phyloP scores from a whole-genome alignment of 2,113 vertebrate genomes.

The Connochaetes taurinus region DNA sequence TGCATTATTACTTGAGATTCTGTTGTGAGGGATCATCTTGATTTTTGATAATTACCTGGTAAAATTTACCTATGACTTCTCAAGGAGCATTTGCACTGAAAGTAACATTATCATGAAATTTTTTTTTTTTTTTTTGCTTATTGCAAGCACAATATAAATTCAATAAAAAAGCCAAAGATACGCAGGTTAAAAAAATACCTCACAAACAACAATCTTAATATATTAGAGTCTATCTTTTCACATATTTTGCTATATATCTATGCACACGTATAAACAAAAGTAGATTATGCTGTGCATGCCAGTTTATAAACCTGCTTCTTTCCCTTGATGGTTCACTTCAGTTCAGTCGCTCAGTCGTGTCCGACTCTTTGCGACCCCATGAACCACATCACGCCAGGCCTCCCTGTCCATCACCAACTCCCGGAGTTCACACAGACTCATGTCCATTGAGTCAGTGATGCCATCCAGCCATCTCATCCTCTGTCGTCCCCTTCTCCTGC shows the following conservation, averaged over 20 bases:
- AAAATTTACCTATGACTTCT: neutral
- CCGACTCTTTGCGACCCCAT: fast-evolving
- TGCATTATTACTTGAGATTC: neutral
- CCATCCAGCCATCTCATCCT: neutral
- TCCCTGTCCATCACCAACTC: neutral
- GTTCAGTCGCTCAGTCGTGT: neutral
- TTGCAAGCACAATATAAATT: neutral
- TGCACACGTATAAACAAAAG: neutral
- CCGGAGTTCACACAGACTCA: neutral
- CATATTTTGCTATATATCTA: neutral
- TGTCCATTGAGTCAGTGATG: neutral
- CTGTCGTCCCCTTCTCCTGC: neutral
- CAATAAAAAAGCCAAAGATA: neutral
- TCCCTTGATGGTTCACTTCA: neutral
- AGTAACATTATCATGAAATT: neutral
- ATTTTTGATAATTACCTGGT: neutral
- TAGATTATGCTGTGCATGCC: neutral
- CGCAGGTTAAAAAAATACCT: neutral
- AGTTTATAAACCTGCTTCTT: neutral
- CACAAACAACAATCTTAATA: neutral
- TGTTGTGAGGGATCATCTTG: neutral
- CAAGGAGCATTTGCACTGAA: neutral
- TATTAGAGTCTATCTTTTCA: neutral
- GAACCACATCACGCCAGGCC: neutral
- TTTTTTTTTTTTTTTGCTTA: neutral